Percentiles rank a stretch among this genome's conserved stretches.
Conservation (phyloP, 2,113 vertebrate genomes). For the Dasypus novemcinctus region DNA sequence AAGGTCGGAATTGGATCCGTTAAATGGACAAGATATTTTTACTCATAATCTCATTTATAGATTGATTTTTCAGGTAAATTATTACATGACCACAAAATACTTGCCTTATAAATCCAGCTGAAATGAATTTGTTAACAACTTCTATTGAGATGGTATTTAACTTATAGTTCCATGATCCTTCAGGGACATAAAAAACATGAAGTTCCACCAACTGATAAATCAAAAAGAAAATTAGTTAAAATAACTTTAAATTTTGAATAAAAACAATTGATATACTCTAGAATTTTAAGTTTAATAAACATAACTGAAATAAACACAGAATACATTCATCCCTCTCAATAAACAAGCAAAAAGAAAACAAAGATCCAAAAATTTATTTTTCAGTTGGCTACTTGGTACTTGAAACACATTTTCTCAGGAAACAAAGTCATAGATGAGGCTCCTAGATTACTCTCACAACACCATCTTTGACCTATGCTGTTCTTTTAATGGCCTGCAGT, state of each 20-base stretch:
- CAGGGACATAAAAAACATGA: conserved; percentile 92
- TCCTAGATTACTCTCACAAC: background rate
- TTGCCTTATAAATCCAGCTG: conserved; percentile 94
- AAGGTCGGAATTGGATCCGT: background rate
- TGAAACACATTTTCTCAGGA: background rate
- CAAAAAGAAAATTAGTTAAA: conserved; percentile 65
- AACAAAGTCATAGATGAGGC: background rate
- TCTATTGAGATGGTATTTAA: conserved; percentile 91
- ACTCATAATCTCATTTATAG: conserved; percentile 25
- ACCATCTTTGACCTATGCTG: background rate
- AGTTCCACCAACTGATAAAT: conserved; percentile 90
- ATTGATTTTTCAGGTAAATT: background rate
- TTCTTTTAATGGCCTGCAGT: background rate
- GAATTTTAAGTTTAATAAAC: conserved; percentile 40
- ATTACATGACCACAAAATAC: conserved; percentile 49
- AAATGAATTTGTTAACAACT: conserved; percentile 88
- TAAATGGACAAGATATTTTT: background rate
- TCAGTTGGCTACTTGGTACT: background rate
- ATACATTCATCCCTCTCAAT: background rate
- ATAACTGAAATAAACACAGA: conserved; percentile 9
- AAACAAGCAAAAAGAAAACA: conserved; percentile 13
- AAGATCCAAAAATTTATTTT: background rate
- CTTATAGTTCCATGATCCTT: conserved; percentile 92
- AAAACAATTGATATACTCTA: background rate
- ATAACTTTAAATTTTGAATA: conserved; percentile 30